These are phyloP conservation scores for Nymphalis io DNA, from an alignment of 1,140 invertebrate species.

Conservation along the genomic window DNA sequence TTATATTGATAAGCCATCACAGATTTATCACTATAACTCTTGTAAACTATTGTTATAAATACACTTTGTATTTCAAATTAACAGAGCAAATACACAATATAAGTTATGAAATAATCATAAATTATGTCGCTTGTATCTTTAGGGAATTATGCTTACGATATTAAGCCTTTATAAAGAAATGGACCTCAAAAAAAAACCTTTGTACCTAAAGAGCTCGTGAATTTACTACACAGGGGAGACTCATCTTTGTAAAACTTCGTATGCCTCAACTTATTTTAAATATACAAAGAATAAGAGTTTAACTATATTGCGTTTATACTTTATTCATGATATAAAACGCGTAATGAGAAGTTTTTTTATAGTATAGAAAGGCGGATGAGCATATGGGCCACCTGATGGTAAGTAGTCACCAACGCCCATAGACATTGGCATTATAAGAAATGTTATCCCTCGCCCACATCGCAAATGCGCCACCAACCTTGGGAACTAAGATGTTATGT, in stretches of 20 bases:
- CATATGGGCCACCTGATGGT: too few relatives aligned
- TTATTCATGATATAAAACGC: neutral
- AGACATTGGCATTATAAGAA: too few relatives aligned
- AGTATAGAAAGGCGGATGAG: too few relatives aligned
- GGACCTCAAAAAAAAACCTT: constrained; percentile 13
- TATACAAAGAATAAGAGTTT: neutral
- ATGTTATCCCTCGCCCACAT: too few relatives aligned
- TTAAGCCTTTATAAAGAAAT: constrained; percentile 13
- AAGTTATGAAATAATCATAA: neutral
- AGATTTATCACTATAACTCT: too few relatives aligned
- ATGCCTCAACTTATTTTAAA: constrained; percentile 3
- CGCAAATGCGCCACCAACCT: too few relatives aligned
- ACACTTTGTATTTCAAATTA: neutral
- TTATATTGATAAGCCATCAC: too few relatives aligned
- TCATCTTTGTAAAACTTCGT: constrained; percentile 14
- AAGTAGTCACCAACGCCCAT: too few relatives aligned
- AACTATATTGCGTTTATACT: neutral
- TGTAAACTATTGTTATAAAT: neutral
- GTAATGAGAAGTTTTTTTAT: too few relatives aligned
- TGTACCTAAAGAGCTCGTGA: constrained; percentile 4
- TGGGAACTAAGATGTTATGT: too few relatives aligned
- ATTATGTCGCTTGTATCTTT: neutral
- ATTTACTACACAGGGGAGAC: constrained; percentile 5
- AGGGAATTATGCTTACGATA: constrained; percentile 13
- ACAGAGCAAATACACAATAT: neutral